Evolutionary conservation across 2,113 vertebrate genomes (phyloP).

Genomic region (Recurvirostra avosetta): DNA sequence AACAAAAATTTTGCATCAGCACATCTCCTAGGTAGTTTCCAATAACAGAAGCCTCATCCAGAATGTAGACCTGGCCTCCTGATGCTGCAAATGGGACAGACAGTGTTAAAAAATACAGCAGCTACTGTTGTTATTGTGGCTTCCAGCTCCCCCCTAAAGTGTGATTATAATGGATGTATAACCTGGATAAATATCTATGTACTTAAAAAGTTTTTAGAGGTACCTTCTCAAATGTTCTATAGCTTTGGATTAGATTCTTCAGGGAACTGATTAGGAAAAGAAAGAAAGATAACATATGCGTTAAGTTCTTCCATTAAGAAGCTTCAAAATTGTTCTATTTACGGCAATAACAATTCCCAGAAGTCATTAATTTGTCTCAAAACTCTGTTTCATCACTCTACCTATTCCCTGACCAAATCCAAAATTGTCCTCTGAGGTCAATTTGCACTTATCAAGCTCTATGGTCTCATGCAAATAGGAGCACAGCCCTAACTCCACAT

Average conservation of each 20-base stretch:
- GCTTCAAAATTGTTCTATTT: background rate
- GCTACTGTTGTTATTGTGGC: background rate
- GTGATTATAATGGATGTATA: background rate
- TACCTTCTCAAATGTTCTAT: background rate
- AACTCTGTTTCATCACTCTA: background rate
- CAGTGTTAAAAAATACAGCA: background rate
- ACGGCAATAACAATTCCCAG: background rate
- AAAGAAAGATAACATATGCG: background rate
- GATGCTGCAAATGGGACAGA: background rate
- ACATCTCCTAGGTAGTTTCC: background rate
- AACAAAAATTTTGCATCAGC: background rate
- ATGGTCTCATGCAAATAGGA: background rate
- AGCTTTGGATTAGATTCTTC: background rate
- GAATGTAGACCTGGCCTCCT: background rate
- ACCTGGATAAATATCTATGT: background rate
- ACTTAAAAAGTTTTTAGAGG: background rate
- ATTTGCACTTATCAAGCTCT: background rate
- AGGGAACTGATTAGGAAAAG: background rate
- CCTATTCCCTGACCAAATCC: background rate
- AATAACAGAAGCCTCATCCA: background rate
- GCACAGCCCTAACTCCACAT: background rate
- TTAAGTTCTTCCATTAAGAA: background rate
- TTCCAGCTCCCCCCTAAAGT: accelerated
- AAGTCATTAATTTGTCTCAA: background rate
- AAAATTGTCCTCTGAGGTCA: background rate